Percentiles rank a stretch among this genome's conserved stretches.
Conservation (phyloP, 2,113 vertebrate genomes). For the Herpetotheres cachinnans region DNA sequence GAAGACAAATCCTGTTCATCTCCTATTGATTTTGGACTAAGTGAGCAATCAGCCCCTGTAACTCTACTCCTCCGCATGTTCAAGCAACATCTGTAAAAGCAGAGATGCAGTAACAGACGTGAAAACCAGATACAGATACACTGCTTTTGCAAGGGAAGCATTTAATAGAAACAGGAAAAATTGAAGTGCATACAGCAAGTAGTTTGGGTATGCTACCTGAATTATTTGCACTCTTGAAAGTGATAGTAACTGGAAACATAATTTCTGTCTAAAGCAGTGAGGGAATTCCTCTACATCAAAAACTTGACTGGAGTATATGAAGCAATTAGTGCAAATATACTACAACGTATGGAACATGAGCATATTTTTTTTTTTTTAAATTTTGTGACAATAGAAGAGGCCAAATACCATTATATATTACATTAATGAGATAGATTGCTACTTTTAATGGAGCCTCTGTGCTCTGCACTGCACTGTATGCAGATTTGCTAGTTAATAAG, state of each 20-base stretch:
- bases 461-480: slow-evolving; percentile 60
- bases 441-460: slow-evolving; percentile 67
- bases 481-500: slow-evolving; percentile 81
- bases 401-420: slow-evolving; percentile 73
- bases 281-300: not conserved
- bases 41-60: not conserved
- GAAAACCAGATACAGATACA: not conserved
- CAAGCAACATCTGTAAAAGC: slow-evolving; percentile 22
- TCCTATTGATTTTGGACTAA: slow-evolving; percentile 45
- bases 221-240: not conserved
- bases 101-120: not conserved
- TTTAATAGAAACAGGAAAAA: slow-evolving; percentile 24
- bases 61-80: not conserved
- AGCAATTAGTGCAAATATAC: slow-evolving; percentile 64
- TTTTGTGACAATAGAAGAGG: slow-evolving; percentile 65
- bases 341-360: not conserved
- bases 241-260: not conserved
- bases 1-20: not conserved
- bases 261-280: not conserved
- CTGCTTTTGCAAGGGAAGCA: not conserved
- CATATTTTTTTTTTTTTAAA: slow-evolving; percentile 1
- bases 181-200: not conserved
- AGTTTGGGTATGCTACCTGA: not conserved
- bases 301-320: not conserved
- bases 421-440: slow-evolving; percentile 78